Evolutionary conservation across 2,113 vertebrate species (phyloP), one percentile per base, ranked within the genome.

Genomic region (Nettapus auritus): DNA sequence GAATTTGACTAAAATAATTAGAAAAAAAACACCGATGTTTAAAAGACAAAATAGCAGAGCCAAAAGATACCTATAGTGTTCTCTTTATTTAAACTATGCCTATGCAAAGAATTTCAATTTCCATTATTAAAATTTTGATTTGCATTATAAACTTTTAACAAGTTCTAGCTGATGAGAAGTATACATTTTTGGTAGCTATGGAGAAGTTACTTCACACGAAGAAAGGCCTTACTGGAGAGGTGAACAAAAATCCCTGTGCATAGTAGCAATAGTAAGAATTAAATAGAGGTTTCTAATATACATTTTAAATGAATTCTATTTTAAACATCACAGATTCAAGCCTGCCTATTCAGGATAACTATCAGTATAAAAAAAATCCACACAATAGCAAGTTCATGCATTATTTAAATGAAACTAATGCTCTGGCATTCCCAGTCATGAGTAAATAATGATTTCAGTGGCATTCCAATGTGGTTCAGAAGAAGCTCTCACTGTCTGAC

Each of bases 261-360:
- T 62, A 77, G 12, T 33, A 33, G 21, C n/a, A 95, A 34, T 1
- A 67, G 8, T 53, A 78, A 93, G 70, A 92, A 91, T 80, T 67
- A 82, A 86, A 85, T 50, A 92, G 50, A 79, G n/a, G 79, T 59
- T 94, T 94, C 38, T 57, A 87, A 79, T 84, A 75, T 13, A 96
- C 7, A 84, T 5, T 63, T 95, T 93, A 93, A 93, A 93, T 86
- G 74, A 89, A 90, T 67, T 33, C n/a, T 91, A 94, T 56, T 69
- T 91, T 86, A 92, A 88, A 82, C 66, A 67, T 78, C 68, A 94
- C 78, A 83, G 88, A 87, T 97, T 82, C 52, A 94, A 96, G 53
- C n/a, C 67, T 91, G 36, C 42, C 80, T 95, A 86, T 64, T 94
- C 25, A 93, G 80, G 22, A 44, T 62, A 95, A 76, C 42, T 86